Base-by-base conservation (phyloP, 2,113 vertebrate species). In the Odontesthes bonariensis region DNA sequence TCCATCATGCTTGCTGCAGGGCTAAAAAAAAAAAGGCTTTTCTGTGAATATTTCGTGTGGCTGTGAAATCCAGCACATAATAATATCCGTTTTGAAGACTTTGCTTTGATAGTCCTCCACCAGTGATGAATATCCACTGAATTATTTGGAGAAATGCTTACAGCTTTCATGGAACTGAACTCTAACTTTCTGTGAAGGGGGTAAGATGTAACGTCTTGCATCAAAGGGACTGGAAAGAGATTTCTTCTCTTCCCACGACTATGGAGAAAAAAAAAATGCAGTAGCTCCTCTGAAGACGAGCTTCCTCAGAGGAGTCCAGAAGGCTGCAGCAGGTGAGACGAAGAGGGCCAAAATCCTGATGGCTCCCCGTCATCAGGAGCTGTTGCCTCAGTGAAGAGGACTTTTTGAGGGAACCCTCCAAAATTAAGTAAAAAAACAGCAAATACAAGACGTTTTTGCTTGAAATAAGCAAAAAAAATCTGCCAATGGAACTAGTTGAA, bases 351-450 rank as follows among this genome's bases (percentile, higher is more conserved):
- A 38, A 82, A 75, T 65, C 65, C 72, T 57, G 76, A 69, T 57
- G 65, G 70, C 70, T 84, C 67, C 79, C 55, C 86, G 86, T 90
- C 81, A 90, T 90, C 85, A 88, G 62, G 23, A 69, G 77, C 13
- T 73, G 73, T 72, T 77, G 75, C 68, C 60, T 87, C 76, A 89
- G 72, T 84, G 73, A 91, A 87, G 84, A 76, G 91, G 89, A 92
- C 90, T 92, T 88, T 90, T 91, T 90, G 84, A n/a, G n/a, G n/a
- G n/a, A n/a, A n/a, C n/a, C n/a, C n/a, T n/a, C n/a, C n/a, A n/a
- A n/a, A n/a, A n/a, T n/a, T n/a, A n/a, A n/a, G n/a, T n/a, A n/a
- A n/a, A n/a, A n/a, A n/a, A n/a, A n/a, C n/a, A n/a, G n/a, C n/a
- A n/a, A n/a, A n/a, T n/a, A n/a, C n/a, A n/a, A n/a, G n/a, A n/a